Evolutionary conservation across 2,797 vertebrate species (phyloP), one percentile per base, ranked within the genome.

Genomic region (Psittacula echo): DNA sequence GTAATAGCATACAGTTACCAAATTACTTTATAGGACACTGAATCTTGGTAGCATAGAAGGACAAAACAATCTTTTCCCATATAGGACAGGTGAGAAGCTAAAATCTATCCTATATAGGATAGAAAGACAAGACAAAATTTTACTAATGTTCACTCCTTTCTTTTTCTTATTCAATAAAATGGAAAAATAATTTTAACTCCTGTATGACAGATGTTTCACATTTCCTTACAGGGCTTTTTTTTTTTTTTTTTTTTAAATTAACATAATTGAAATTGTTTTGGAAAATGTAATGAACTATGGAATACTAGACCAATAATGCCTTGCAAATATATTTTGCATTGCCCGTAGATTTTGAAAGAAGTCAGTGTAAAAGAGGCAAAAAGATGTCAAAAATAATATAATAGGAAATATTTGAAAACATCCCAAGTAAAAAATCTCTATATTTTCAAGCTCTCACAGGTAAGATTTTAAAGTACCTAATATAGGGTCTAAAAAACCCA

Each of bases 241-340:
- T 39, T 44, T 47, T 47, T 47, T n/a, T 2, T 7, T 58, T 58
- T 58, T 34, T 58, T 34, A 34, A 58, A 37, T 60, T 60, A 60
- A 37, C 56, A 9, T 64, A 90, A 64, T 34, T 90, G 87, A 89
- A 92, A 44, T 67, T 73, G 41, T 48, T 84, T 75, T 87, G 77
- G 50, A 96, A 95, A 95, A 90, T 30, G 9, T 18, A 70, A 81
- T 48, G 71, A 91, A 93, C 67, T 87, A 92, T 94, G 92, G 17
- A 94, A 95, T 79, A 94, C 4, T 83, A 73, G 41, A 73, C 27
- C 20, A 96, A 94, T 54, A 47, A 54, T 15, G 53, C 9, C 41
- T 81, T 92, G 64, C 19, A 77, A 94, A 85, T 60, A n/a, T 42
- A 65, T 89, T 87, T 83, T 85, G 10, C 21, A 56, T 23, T 67